Evolutionary conservation across 2,888 invertebrate genomes (phyloP).

Genomic region (Homarus gammarus): DNA sequence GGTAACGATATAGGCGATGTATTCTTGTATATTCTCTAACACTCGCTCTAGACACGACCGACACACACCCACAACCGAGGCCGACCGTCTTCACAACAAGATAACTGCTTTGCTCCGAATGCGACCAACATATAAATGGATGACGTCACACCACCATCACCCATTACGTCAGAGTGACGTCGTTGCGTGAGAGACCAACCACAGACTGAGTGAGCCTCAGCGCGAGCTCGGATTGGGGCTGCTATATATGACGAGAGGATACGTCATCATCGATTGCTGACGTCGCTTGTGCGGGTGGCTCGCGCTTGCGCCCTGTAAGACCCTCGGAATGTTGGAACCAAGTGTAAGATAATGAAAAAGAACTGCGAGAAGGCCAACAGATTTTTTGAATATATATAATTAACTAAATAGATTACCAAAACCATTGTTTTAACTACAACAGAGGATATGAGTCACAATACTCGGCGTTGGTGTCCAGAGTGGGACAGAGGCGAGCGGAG

Average conservation of each 20-base stretch:
- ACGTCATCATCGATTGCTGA: constrained; percentile 72
- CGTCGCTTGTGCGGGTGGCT: constrained; percentile 69
- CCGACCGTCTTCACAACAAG: constrained; percentile 72
- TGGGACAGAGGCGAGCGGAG: not conserved
- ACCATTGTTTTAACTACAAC: not conserved
- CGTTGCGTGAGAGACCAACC: not conserved
- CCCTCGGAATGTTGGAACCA: constrained; percentile 53
- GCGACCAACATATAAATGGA: constrained; percentile 61
- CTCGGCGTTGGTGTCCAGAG: not conserved
- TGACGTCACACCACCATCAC: constrained; percentile 63
- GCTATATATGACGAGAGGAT: constrained; percentile 53
- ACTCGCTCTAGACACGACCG: constrained; percentile 53
- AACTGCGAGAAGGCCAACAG: constrained; percentile 10
- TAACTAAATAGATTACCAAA: not conserved
- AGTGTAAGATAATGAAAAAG: constrained; percentile 53
- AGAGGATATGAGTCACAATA: constrained; percentile 17
- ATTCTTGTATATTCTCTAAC: constrained; percentile 61
- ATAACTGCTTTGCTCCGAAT: constrained; percentile 71
- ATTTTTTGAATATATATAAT: not conserved
- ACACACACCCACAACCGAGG: constrained; percentile 66
- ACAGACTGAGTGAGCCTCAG: constrained; percentile 6
- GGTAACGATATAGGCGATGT: constrained; percentile 43
- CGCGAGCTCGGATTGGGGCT: constrained; percentile 54
- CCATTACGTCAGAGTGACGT: constrained; percentile 50
- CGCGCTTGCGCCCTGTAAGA: constrained; percentile 64